Base-by-base conservation (phyloP, 2,113 vertebrate genomes). In the Syrmaticus mikado region DNA sequence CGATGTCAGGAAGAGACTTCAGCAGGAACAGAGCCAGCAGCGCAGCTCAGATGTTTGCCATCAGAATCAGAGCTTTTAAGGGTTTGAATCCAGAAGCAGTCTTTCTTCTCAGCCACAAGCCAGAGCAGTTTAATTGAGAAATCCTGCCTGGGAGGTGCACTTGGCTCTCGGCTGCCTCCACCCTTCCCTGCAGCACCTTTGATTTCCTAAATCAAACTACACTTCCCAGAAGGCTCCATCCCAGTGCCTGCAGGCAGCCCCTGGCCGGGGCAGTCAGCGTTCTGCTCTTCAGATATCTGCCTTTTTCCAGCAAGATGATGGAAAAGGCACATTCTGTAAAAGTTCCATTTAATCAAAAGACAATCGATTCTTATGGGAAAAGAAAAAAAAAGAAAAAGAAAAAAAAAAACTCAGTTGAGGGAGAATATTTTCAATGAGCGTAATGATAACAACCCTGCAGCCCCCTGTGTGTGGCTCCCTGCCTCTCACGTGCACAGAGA, bases 381-480 rank as follows among this genome's bases (percentile, higher is more conserved):
- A 30, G 52, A 53, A 22, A 24, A 50, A 20, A 22, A 50, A 50
- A 53, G 8, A 10, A 17, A 5, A 28, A 53, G 22, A 6, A 7
- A 14, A 3, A 32, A 36, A 6, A 8, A 18, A 14, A 20, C 21
- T 84, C 48, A 5, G 1, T 1, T 38, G 57, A 50, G 40, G 62
- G 28, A 45, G 74, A 94, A 50, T 85, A 36, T 60, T 87, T 91
- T 81, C 38, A 52, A n/a, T 12, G 79, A 82, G n/a, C 41, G 22
- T 19, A 15, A 45, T n/a, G 74, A 9, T 48, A 77, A 66, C 82
- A 9, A 7, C 64, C 76, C 82, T 89, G 24, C 18, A 40, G 70
- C 71, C 92, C 78, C 82, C 85, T 13, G 60, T 34, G 32, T 16
- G 60, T 89, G 92, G 71, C 89, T 94, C 66, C 58, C 50, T 90